These are phyloP conservation scores for Sinopyrophorus schimmeli DNA, from an alignment of 2,888 invertebrate species.

Conservation along the genomic window DNA sequence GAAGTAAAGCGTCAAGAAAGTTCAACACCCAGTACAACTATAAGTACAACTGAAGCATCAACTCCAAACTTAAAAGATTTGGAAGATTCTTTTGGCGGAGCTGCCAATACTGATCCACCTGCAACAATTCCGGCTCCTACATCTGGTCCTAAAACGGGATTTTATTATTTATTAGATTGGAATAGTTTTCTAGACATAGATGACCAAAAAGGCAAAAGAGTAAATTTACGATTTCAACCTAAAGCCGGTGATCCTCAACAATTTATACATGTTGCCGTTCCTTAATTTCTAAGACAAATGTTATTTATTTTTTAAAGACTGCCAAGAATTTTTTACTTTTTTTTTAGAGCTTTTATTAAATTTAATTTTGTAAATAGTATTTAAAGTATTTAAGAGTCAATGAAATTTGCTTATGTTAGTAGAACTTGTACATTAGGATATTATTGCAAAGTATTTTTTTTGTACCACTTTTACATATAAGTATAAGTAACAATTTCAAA, in stretches of 20 bases:
- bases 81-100: conserved; percentile 78
- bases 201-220: conserved; percentile 69
- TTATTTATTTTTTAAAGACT: too few relatives aligned
- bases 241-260: conserved; percentile 79
- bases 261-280: conserved; percentile 74
- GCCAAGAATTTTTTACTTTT: too few relatives aligned
- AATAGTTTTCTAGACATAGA: conserved; percentile 85
- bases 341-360: too few relatives aligned
- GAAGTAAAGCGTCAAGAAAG: conserved; percentile 59
- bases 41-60: conserved; percentile 48
- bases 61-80: conserved; percentile 66
- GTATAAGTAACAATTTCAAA: too few relatives aligned
- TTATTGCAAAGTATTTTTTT: too few relatives aligned
- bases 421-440: too few relatives aligned
- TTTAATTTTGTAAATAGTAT: too few relatives aligned
- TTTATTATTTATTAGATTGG: conserved; percentile 86
- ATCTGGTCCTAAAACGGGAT: conserved; percentile 69
- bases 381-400: too few relatives aligned
- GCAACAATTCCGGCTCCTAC: conserved; percentile 60
- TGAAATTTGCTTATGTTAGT: too few relatives aligned
- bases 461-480: too few relatives aligned
- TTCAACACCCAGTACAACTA: conserved; percentile 33
- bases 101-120: conserved; percentile 58
- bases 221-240: conserved; percentile 79
- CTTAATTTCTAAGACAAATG: too few relatives aligned